These are phyloP conservation scores for Sanderia malayensis DNA, from an alignment of 30 jellyfish, hydroid and myxozoan species.

Conservation along the genomic window DNA sequence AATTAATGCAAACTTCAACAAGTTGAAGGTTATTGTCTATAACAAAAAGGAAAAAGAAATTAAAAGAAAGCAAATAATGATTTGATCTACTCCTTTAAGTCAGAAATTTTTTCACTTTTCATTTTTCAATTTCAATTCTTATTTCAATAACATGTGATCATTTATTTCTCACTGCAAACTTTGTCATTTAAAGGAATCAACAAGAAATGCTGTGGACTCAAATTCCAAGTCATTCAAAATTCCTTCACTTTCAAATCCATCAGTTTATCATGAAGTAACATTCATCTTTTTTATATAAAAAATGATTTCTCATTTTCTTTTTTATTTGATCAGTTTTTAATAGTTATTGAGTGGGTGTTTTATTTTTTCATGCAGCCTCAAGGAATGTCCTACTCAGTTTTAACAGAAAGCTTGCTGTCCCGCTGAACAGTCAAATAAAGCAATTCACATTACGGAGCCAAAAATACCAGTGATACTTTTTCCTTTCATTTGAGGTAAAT, in stretches of 20 bases:
- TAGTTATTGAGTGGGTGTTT: not conserved
- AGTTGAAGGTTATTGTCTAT: no score
- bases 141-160: not conserved
- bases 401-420: slow-evolving; percentile 78
- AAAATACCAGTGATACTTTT: not conserved
- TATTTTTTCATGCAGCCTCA: slow-evolving; percentile 15
- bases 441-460: slow-evolving; percentile 55
- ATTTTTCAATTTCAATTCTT: no score
- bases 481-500: not conserved
- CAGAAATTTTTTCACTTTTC: not conserved
- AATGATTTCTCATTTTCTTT: no score
- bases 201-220: slow-evolving; percentile 43
- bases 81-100: no score
- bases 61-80: no score
- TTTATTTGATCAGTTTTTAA: no score
- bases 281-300: no score
- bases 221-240: slow-evolving; percentile 60
- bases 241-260: slow-evolving; percentile 68
- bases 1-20: no score
- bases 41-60: no score
- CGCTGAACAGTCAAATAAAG: slow-evolving; percentile 76
- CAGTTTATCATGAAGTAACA: slow-evolving; percentile 81
- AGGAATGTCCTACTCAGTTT: slow-evolving; percentile 36
- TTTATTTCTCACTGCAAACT: not conserved
- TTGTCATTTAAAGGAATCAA: slow-evolving; percentile 37